These are phyloP conservation scores for Pyrgilauda ruficollis DNA, from an alignment of 2,113 vertebrate genomes.

Conservation along the genomic window DNA sequence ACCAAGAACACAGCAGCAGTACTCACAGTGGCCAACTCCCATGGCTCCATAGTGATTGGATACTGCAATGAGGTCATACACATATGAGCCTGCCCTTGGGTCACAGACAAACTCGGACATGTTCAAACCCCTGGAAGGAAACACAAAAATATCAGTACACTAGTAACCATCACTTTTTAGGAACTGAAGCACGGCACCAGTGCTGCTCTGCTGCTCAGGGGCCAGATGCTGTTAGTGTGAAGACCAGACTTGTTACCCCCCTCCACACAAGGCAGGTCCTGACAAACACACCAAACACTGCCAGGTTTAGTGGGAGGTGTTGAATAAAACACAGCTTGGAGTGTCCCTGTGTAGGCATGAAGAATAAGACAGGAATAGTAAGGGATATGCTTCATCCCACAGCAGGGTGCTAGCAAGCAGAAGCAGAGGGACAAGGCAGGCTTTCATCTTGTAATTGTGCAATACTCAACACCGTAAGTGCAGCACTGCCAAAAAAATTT, in stretches of 20 bases:
- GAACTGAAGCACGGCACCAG: neutral
- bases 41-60: conserved; percentile 97
- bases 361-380: neutral
- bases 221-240: neutral
- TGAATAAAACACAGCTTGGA: neutral
- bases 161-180: neutral
- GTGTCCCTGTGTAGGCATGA: neutral
- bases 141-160: conserved; percentile 2
- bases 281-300: neutral
- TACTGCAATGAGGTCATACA: conserved; percentile 92
- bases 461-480: neutral
- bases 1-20: neutral
- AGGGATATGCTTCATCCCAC: neutral
- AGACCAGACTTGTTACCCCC: neutral
- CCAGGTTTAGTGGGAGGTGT: neutral
- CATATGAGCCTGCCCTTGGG: conserved; percentile 83
- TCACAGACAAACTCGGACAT: conserved; percentile 96
- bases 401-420: neutral
- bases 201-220: neutral
- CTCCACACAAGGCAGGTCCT: neutral
- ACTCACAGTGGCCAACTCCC: conserved; percentile 97
- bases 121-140: conserved; percentile 83
- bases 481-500: neutral
- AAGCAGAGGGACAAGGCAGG: neutral
- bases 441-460: neutral